These are phyloP conservation scores for Psittacula cyanocephala DNA, from an alignment of 2,113 vertebrate species.

Conservation along the genomic window DNA sequence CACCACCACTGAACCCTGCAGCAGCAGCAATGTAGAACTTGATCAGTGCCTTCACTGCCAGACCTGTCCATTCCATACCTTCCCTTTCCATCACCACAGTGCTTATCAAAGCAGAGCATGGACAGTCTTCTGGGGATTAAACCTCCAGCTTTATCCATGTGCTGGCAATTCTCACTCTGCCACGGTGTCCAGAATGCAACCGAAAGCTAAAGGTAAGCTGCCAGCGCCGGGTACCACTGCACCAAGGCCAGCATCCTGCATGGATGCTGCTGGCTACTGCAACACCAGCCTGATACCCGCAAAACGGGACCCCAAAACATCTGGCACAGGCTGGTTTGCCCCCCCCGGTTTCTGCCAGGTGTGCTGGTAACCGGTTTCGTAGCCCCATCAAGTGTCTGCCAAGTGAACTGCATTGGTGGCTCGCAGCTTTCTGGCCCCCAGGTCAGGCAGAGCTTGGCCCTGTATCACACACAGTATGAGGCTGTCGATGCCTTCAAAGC, in stretches of 20 bases:
- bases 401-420: constrained; percentile 24
- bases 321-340: background rate
- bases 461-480: rapidly evolving
- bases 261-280: rapidly evolving
- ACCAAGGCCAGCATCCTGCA: rapidly evolving
- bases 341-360: background rate
- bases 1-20: background rate
- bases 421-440: background rate
- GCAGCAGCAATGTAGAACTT: background rate
- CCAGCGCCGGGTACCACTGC: background rate
- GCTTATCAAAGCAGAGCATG: background rate
- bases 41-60: rapidly evolving
- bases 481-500: background rate
- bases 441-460: background rate
- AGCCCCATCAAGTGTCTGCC: constrained; percentile 58
- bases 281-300: rapidly evolving
- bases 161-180: rapidly evolving
- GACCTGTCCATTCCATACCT: rapidly evolving
- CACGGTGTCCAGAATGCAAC: rapidly evolving
- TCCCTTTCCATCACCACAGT: rapidly evolving
- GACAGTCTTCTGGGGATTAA: background rate
- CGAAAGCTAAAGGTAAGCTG: background rate
- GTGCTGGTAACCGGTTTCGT: background rate
- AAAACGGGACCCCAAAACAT: background rate
- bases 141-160: rapidly evolving